Percentiles rank a stretch among this genome's conserved stretches.
Conservation (phyloP, 2,113 vertebrate species). For the Eretmochelys imbricata region DNA sequence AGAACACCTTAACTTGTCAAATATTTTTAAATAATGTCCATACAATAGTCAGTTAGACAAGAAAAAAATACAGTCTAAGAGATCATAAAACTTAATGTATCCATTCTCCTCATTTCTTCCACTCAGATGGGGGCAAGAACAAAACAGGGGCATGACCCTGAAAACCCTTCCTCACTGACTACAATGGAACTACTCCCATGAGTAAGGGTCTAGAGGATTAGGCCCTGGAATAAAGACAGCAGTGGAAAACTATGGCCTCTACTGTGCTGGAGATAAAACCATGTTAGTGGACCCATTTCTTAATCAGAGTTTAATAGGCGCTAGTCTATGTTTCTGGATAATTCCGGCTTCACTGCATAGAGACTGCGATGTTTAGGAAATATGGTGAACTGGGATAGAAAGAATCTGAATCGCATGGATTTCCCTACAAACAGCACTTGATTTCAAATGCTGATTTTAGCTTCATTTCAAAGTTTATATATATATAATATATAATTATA, state of each 20-base stretch:
- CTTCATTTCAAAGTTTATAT: neutral
- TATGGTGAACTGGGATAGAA: neutral
- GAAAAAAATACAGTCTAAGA: slow-evolving; percentile 9
- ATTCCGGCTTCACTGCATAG: neutral
- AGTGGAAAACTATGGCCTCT: neutral
- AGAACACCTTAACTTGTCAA: slow-evolving; percentile 40
- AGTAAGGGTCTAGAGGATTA: neutral
- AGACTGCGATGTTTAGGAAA: neutral
- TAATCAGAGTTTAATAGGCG: neutral
- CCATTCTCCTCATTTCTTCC: neutral
- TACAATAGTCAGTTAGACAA: neutral
- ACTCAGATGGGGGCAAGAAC: neutral
- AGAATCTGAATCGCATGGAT: neutral
- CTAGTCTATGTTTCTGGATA: neutral
- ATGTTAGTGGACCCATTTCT: neutral
- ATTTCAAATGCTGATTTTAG: neutral
- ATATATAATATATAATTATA: neutral
- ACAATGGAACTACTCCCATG: neutral
- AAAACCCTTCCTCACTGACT: neutral
- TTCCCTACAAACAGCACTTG: neutral
- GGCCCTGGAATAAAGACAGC: neutral
- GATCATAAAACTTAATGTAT: neutral
- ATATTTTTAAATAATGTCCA: slow-evolving; percentile 28
- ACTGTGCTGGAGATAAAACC: neutral
- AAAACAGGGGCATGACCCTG: neutral